Base-by-base conservation (phyloP, 2,797 vertebrate species). In the Eulemur mongoz region DNA sequence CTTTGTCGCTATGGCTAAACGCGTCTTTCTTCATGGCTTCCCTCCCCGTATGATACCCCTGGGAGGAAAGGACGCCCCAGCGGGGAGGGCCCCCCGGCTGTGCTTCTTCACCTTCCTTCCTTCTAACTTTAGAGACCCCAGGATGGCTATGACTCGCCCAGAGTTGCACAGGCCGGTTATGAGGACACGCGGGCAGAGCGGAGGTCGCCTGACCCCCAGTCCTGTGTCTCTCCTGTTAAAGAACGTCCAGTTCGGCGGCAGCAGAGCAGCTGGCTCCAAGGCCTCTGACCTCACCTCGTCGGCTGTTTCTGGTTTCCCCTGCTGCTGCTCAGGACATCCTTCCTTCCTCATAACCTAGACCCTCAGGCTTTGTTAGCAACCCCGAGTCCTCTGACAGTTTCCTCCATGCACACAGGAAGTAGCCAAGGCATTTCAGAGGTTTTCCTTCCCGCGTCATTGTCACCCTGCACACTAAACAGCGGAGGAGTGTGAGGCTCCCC, bases 301-400 rank as follows among this genome's bases (percentile, higher is more conserved):
- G 61, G 76, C 4, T 35, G 6, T 84, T 54, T 57, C 35, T 43
- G n/a, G 65, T 78, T 84, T 90, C 93, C 72, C 40, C 13, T 0
- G 0, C 57, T 40, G 38, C 50, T 2, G 12, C 32, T 61, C 85
- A 63, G 73, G 91, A 95, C 91, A 92, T 79, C 50, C 89, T 86
- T 80, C 91, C 83, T 76, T 23, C 22, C 93, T 70, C 59, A 38
- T 94, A 95, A 91, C 65, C 59, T 27, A 88, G 40, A 48, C n/a
- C 32, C 73, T 75, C 45, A 8, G 72, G 43, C 73, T 93, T 91
- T 92, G 38, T 65, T 69, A 48, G 30, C 83, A 93, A 27, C 9
- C 50, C 57, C 20, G 22, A 89, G 91, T 95, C 76, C 89, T 95
- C 54, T 35, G 52, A 25, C 4, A 61, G 10, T 18, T 91, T 94